A percentile compares a stretch with the other conserved stretches of the same genome.
phyloP scores from a whole-genome alignment of 1,140 invertebrate species.

The Drosophila trapezifrons region DNA sequence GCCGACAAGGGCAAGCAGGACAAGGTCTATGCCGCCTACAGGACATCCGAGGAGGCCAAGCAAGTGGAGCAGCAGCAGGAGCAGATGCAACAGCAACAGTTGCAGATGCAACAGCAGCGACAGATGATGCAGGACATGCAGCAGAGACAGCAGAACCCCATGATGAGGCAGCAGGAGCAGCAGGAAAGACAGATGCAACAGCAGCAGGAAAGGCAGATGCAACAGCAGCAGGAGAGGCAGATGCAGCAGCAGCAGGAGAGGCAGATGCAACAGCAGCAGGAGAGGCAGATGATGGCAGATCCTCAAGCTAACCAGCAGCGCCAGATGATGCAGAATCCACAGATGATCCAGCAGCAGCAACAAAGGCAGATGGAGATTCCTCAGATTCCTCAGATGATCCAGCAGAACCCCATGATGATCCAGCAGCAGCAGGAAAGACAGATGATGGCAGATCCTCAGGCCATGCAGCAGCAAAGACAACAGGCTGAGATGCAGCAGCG shows the following conservation, averaged over 20 bases:
- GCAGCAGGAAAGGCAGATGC: slow-evolving; percentile 15
- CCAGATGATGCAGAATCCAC: slow-evolving; percentile 7
- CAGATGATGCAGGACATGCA: not conserved
- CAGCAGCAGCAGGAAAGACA: slow-evolving; percentile 17
- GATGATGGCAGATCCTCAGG: slow-evolving; percentile 29
- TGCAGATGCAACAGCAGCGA: not conserved
- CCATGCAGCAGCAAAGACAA: slow-evolving; percentile 1
- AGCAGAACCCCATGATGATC: not conserved
- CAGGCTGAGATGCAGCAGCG: not conserved
- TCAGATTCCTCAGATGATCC: not conserved
- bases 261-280: slow-evolving; percentile 19
- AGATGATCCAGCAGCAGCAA: slow-evolving; percentile 19
- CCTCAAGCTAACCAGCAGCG: slow-evolving; percentile 6
- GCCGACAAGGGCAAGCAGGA: slow-evolving; percentile 30
- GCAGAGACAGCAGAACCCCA: not conserved
- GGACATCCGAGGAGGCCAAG: not conserved
- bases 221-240: slow-evolving; percentile 17
- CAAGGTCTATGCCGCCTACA: slow-evolving; percentile 53
- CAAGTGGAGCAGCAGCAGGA: not conserved
- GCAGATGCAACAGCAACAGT: not conserved
- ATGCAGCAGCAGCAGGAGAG: slow-evolving; percentile 9
- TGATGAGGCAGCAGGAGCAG: not conserved
- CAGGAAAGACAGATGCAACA: slow-evolving; percentile 19
- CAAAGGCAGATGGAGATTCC: not conserved
- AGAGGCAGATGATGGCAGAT: slow-evolving; percentile 14